phyloP scores from a whole-genome alignment of 92 coral and sea anemone genomes.

The Muricea muricata region DNA sequence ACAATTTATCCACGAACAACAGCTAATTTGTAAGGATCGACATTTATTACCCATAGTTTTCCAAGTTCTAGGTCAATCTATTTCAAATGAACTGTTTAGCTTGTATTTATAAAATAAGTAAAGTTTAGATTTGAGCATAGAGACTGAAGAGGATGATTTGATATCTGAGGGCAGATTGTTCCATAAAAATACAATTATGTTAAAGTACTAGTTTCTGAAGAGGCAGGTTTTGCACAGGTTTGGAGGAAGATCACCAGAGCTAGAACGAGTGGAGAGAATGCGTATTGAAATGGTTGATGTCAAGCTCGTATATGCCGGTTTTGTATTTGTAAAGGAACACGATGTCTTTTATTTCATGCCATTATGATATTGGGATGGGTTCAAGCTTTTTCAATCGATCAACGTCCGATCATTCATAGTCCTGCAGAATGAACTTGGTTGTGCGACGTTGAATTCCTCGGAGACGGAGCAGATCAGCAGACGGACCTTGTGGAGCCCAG shows the following conservation, averaged over 20 bases:
- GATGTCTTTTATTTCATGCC: neutral
- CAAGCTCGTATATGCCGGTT: neutral
- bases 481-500: conserved; percentile 20
- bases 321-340: neutral
- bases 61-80: neutral
- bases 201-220: neutral
- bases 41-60: neutral
- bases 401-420: neutral
- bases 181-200: neutral
- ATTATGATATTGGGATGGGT: too few species aligned
- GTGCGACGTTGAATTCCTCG: neutral
- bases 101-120: neutral
- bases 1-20: neutral
- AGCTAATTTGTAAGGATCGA: neutral
- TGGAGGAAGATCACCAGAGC: neutral
- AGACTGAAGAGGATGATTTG: neutral
- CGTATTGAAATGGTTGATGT: neutral
- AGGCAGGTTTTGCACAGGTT: neutral
- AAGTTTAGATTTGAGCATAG: neutral
- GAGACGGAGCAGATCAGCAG: neutral
- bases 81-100: neutral
- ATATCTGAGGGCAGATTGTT: neutral
- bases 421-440: neutral
- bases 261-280: neutral
- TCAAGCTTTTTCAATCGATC: neutral